phyloP scores from a whole-genome alignment of 1,140 invertebrate species.

The Saccostrea glomerata region DNA sequence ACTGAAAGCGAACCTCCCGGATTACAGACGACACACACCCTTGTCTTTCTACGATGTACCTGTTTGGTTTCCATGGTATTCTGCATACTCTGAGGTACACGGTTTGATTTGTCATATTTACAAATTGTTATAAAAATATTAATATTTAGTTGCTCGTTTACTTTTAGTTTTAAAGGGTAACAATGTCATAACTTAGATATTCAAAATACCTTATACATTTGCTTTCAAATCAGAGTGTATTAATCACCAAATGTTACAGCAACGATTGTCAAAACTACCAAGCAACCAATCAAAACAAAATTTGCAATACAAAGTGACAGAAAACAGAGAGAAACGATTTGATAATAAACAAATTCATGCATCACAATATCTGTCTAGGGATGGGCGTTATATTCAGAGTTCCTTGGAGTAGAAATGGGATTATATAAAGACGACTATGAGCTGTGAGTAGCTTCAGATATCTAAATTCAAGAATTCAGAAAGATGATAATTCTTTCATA shows the following conservation, averaged over 20 bases:
- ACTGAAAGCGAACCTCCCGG: slow-evolving; percentile 66
- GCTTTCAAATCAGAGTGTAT: too few species aligned
- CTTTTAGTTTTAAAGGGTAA: too few species aligned
- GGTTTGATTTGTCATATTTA: not conserved
- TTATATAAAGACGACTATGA: slow-evolving; percentile 69
- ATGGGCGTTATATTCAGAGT: slow-evolving; percentile 80
- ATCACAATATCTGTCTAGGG: slow-evolving; percentile 67
- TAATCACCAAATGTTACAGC: too few species aligned
- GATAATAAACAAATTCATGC: too few species aligned
- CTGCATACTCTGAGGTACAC: slow-evolving; percentile 77
- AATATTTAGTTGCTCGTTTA: too few species aligned
- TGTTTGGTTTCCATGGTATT: slow-evolving; percentile 78
- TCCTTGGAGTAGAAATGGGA: slow-evolving; percentile 77
- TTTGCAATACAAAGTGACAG: not conserved
- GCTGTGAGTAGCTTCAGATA: slow-evolving; percentile 55
- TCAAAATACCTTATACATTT: too few species aligned
- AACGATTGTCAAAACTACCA: too few species aligned
- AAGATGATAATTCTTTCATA: not conserved
- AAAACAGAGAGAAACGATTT: not conserved
- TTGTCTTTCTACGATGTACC: slow-evolving; percentile 73
- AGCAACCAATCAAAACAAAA: too few species aligned
- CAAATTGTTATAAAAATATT: too few species aligned
- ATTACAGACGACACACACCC: slow-evolving; percentile 69
- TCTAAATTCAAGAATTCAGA: not conserved
- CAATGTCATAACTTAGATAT: too few species aligned